Evolutionary conservation across 2,888 invertebrate genomes (phyloP).

Genomic region (Pristionchus exspectatus): DNA sequence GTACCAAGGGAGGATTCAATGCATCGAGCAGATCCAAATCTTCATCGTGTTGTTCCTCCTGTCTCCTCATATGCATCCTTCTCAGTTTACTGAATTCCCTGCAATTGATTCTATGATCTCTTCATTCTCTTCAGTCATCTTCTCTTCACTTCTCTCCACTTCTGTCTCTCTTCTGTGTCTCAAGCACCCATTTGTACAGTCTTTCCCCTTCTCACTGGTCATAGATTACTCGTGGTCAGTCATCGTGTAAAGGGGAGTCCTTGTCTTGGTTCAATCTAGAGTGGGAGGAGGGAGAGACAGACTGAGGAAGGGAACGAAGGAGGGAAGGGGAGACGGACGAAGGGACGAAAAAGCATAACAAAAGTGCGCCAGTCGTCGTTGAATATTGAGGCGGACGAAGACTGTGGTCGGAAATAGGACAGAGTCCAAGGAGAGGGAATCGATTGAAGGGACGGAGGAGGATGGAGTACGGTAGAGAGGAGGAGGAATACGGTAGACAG

Average conservation of each 20-base stretch:
- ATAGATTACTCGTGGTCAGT: background rate
- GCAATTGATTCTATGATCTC: background rate
- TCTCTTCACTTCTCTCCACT: background rate
- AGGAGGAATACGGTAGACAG: background rate
- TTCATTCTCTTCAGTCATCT: background rate
- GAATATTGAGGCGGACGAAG: background rate
- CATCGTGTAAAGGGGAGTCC: background rate
- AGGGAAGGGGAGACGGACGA: background rate
- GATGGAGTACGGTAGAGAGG: constrained; percentile 30
- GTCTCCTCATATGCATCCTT: background rate
- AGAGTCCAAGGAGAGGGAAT: background rate
- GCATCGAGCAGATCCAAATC: background rate
- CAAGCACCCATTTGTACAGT: background rate
- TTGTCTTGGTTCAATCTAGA: background rate
- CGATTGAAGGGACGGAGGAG: background rate
- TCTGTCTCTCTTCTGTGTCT: background rate
- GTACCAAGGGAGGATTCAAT: background rate
- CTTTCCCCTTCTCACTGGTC: background rate
- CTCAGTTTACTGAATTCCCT: background rate
- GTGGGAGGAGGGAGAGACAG: background rate
- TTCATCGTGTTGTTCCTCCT: background rate
- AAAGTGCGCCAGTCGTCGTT: background rate
- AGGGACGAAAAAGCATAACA: background rate
- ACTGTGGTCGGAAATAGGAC: background rate
- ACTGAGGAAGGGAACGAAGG: constrained; percentile 28